A percentile compares a stretch with the other conserved stretches of the same genome.
Conservation (phyloP, 2,113 vertebrate genomes). For the Aviceda subcristata region DNA sequence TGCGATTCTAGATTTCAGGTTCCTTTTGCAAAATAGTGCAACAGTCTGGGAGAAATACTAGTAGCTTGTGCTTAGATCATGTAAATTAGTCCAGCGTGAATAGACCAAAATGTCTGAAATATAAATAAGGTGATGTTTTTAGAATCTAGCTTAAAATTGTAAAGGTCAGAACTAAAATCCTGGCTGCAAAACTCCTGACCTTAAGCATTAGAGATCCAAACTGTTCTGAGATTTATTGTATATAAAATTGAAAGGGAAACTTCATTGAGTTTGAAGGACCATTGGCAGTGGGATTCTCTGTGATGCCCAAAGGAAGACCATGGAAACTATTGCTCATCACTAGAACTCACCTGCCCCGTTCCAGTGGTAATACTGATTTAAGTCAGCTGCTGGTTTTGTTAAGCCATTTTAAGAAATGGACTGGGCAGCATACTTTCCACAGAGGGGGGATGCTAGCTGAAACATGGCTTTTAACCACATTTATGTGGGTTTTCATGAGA, state of each 20-base stretch:
- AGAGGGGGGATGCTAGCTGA: not conserved
- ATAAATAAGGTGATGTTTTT: not conserved
- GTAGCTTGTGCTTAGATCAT: not conserved
- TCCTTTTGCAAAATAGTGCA: not conserved
- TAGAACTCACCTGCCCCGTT: not conserved
- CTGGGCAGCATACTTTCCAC: not conserved
- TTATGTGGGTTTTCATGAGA: not conserved
- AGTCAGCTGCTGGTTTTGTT: not conserved
- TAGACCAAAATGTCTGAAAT: not conserved
- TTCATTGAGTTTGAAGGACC: not conserved
- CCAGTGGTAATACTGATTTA: not conserved
- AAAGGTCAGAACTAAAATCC: not conserved
- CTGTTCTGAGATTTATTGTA: not conserved
- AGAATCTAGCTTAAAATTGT: not conserved
- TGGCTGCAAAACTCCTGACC: not conserved
- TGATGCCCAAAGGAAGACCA: not conserved
- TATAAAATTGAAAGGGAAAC: not conserved
- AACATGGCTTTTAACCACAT: not conserved
- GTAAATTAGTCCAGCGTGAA: not conserved
- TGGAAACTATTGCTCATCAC: not conserved
- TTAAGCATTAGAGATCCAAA: not conserved
- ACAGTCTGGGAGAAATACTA: not conserved
- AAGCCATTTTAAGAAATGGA: not conserved
- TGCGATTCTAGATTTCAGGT: not conserved
- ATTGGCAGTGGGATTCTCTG: not conserved